Evolutionary conservation across 2,113 vertebrate species (phyloP).

Genomic region (Fukomys damarensis): DNA sequence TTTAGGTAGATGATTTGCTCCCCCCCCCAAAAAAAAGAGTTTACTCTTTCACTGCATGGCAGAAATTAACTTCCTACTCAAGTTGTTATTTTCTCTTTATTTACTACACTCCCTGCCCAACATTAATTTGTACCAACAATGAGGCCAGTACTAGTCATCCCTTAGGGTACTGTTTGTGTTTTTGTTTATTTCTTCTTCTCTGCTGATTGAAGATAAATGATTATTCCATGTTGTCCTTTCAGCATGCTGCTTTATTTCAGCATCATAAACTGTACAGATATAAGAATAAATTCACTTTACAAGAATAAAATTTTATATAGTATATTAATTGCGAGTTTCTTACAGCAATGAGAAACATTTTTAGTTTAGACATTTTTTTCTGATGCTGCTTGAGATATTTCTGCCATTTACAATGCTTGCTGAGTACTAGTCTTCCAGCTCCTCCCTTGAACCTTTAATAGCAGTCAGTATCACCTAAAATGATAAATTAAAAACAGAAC

Average conservation of each 20-base stretch:
- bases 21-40: neutral
- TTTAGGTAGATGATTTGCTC: neutral
- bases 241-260: neutral
- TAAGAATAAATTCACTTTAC: neutral
- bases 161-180: neutral
- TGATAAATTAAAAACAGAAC: conserved; percentile 80
- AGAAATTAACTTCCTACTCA: neutral
- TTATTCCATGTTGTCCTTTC: neutral
- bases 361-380: conserved; percentile 13
- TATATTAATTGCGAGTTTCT: neutral
- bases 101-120: rapidly evolving
- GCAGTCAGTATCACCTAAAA: conserved; percentile 71
- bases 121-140: neutral
- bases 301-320: neutral
- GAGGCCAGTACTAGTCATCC: no score
- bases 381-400: neutral
- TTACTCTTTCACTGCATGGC: neutral
- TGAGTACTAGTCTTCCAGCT: conserved; percentile 49
- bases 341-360: neutral
- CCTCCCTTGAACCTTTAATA: conserved; percentile 21
- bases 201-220: neutral
- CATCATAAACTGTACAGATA: neutral
- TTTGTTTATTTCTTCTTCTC: neutral
- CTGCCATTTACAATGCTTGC: neutral
- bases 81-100: neutral